Evolutionary conservation across 2,797 vertebrate genomes (phyloP).

Genomic region (Cichlasoma orientale): DNA sequence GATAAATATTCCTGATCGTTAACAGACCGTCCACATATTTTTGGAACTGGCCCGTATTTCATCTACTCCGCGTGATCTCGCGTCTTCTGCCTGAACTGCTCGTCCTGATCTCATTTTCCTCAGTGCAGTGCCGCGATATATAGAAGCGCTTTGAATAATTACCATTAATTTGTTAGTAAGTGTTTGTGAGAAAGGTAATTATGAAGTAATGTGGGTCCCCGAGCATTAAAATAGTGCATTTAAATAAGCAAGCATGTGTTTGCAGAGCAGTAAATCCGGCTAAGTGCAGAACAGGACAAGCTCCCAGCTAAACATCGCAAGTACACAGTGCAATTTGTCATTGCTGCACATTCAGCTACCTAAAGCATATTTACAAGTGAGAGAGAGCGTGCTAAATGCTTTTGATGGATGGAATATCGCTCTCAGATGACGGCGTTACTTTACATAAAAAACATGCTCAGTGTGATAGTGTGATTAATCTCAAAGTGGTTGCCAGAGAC

Average conservation of each 20-base stretch:
- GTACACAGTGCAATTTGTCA: constrained; percentile 53
- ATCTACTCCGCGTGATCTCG: background rate
- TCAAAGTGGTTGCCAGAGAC: constrained; percentile 35
- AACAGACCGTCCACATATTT: background rate
- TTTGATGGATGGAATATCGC: constrained; percentile 57
- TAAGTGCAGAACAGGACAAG: background rate
- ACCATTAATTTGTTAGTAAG: background rate
- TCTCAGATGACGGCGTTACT: constrained; percentile 56
- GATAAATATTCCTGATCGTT: no score
- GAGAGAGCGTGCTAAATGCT: constrained; percentile 22
- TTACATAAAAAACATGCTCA: constrained; percentile 41
- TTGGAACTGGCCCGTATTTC: background rate
- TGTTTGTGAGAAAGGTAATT: background rate
- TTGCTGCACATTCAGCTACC: constrained; percentile 32
- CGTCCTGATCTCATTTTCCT: background rate
- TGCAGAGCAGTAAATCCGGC: constrained; percentile 15
- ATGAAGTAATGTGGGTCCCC: background rate
- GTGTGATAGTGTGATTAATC: constrained; percentile 63
- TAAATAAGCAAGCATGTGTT: background rate
- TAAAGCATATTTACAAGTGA: constrained; percentile 44
- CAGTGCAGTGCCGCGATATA: background rate
- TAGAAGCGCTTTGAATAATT: background rate
- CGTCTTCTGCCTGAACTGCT: background rate
- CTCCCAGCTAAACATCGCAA: constrained; percentile 22
- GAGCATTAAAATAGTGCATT: background rate